A percentile compares a stretch with the other conserved stretches of the same genome.
Evolutionary conservation across 1,140 invertebrate species (phyloP).

Genomic region (Steinernema khuongi): DNA sequence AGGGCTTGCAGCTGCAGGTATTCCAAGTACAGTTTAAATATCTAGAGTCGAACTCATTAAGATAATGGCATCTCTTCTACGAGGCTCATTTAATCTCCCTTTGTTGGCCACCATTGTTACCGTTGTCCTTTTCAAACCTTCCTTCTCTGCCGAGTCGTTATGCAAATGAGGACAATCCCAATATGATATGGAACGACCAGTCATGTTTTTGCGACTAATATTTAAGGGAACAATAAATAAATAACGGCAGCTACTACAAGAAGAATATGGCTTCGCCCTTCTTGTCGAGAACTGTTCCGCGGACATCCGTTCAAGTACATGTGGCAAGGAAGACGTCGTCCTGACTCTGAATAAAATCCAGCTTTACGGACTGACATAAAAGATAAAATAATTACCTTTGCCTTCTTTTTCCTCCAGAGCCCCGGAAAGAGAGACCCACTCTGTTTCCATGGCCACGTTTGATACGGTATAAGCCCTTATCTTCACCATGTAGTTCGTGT

Average conservation of each 20-base stretch:
- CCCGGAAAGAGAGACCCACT: constrained; percentile 48
- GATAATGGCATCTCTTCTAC: too few relatives aligned
- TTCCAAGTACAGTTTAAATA: too few relatives aligned
- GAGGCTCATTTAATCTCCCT: too few relatives aligned
- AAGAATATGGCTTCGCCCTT: background rate
- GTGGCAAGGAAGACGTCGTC: constrained; percentile 51
- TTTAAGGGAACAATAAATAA: background rate
- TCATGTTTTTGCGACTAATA: background rate
- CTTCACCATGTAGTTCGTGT: constrained; percentile 51
- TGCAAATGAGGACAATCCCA: too few relatives aligned
- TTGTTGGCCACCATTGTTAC: too few relatives aligned
- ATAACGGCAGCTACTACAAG: background rate
- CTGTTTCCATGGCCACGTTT: constrained; percentile 55
- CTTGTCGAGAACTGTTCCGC: constrained; percentile 20
- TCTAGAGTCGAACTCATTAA: too few relatives aligned
- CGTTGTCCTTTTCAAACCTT: too few relatives aligned
- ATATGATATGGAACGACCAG: background rate
- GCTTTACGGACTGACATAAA: background rate
- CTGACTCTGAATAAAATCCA: constrained; percentile 28
- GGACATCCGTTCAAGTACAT: constrained; percentile 57
- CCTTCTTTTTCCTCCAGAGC: constrained; percentile 37
- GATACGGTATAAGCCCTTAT: constrained; percentile 50
- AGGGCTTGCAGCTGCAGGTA: too few relatives aligned
- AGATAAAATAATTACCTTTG: constrained; percentile 23
- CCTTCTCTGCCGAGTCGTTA: too few relatives aligned